phyloP scores from a whole-genome alignment of 2,113 vertebrate genomes.

The Glaucidium brasilianum region DNA sequence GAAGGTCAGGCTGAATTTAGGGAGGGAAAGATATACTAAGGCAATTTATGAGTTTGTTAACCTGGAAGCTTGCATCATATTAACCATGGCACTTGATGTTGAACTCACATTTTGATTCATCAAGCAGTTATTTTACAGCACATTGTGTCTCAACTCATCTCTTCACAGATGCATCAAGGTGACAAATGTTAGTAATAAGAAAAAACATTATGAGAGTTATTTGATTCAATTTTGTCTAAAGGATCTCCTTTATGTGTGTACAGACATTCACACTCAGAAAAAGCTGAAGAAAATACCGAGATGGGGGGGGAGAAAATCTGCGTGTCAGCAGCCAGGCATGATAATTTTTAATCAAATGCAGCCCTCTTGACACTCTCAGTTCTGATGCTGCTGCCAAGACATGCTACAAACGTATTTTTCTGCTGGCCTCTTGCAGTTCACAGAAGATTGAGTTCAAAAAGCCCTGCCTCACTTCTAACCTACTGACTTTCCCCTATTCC shows the following conservation, averaged over 20 bases:
- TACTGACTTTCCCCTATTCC: not conserved
- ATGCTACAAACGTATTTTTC: not conserved
- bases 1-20: not conserved
- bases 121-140: conserved; percentile 17
- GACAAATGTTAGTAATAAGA: conserved; percentile 48
- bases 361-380: not conserved
- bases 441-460: not conserved
- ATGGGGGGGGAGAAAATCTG: not conserved
- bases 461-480: conserved; percentile 23
- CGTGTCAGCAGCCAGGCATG: conserved; percentile 30
- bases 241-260: not conserved
- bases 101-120: not conserved
- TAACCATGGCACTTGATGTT: not conserved
- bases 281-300: not conserved
- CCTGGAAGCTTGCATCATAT: conserved; percentile 5
- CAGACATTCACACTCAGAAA: not conserved
- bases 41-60: conserved; percentile 46
- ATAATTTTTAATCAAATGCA: conserved; percentile 52
- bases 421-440: not conserved
- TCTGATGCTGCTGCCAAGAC: not conserved
- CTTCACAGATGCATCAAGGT: conserved; percentile 21
- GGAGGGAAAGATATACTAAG: not conserved
- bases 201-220: conserved; percentile 25
- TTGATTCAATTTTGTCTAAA: conserved; percentile 20
- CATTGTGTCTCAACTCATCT: conserved; percentile 5